Evolutionary conservation across 2,113 vertebrate genomes (phyloP), one percentile per base, ranked within the genome.

Genomic region (Leuciscus idus): DNA sequence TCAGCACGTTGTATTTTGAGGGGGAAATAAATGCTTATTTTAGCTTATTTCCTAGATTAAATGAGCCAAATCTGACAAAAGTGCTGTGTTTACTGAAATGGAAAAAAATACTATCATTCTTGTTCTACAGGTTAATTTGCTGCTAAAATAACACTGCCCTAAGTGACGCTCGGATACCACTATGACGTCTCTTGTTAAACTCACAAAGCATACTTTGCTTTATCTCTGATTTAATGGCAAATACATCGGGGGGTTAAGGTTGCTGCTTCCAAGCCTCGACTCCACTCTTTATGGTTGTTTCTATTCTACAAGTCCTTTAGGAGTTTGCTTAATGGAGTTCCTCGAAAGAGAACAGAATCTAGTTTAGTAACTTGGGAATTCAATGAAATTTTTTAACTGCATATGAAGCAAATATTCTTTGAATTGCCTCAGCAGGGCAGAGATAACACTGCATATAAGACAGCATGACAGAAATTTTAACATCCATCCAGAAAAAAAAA

Each of bases 11-110:
- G 43, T 68, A 68, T 82, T 82, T 82, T 52, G 62, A 68, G 80
- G 62, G 1, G 46, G 21, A 82, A 68, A 82, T 82, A 82, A 82
- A 68, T 68, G 80, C 80, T 68, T 82, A 70, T 82, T 52, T 70
- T 52, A 68, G 62, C 43, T 52, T 66, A 70, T 83, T 83, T 83
- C 36, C 70, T 36, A 17, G 9, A 70, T 50, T 83, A 52, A 83
- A 83, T 83, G 81, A 83, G 28, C 46, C 81, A 83, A 73, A 83
- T 73, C 50, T 73, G 50, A 73, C 66, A 83, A 43, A 59, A 73
- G 28, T 83, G 64, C 64, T 83, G 64, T 55, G 81, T 68, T 73
- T 73, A 57, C 81, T 72, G 68, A 83, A 59, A 83, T 52, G 33
- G 39, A 36, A 61, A 55, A 57, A 73, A 59, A 55, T 59, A 73